Conservation (phyloP, 2,888 invertebrate species). For the Diaphora mendica region DNA sequence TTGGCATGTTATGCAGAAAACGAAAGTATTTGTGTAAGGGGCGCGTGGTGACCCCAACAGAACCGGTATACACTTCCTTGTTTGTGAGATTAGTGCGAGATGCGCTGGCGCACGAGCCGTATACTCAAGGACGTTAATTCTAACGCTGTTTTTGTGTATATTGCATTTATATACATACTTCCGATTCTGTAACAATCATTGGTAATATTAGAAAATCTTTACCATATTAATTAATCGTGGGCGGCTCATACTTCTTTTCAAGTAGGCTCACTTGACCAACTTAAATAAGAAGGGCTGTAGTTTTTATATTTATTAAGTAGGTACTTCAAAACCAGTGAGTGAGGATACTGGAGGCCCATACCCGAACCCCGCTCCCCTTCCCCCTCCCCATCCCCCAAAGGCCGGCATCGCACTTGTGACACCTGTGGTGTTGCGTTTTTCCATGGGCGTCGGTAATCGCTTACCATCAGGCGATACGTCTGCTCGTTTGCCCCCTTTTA, state of each 20-base stretch:
- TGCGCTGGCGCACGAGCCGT: background rate
- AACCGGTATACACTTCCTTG: conserved; percentile 22
- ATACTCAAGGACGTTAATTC: background rate
- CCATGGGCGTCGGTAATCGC: too few relatives aligned
- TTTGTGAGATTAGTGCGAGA: background rate
- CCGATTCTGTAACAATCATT: background rate
- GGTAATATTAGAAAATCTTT: background rate
- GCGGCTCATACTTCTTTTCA: background rate
- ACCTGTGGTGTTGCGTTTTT: too few relatives aligned
- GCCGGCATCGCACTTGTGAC: too few relatives aligned
- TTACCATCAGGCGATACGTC: too few relatives aligned
- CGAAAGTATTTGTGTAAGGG: conserved; percentile 21
- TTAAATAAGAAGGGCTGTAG: too few relatives aligned
- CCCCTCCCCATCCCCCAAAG: too few relatives aligned
- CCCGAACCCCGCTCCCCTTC: too few relatives aligned
- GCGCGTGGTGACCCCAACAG: conserved; percentile 7
- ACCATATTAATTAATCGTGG: background rate
- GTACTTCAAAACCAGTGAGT: too few relatives aligned
- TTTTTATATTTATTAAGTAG: too few relatives aligned
- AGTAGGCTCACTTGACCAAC: background rate
- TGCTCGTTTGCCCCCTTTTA: too few relatives aligned
- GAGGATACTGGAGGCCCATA: too few relatives aligned
- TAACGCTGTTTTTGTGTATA: background rate
- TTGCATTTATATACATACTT: background rate
- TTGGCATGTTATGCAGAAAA: conserved; percentile 8